Evolutionary conservation across 2,797 vertebrate genomes (phyloP).

Genomic region (Pampus argenteus): DNA sequence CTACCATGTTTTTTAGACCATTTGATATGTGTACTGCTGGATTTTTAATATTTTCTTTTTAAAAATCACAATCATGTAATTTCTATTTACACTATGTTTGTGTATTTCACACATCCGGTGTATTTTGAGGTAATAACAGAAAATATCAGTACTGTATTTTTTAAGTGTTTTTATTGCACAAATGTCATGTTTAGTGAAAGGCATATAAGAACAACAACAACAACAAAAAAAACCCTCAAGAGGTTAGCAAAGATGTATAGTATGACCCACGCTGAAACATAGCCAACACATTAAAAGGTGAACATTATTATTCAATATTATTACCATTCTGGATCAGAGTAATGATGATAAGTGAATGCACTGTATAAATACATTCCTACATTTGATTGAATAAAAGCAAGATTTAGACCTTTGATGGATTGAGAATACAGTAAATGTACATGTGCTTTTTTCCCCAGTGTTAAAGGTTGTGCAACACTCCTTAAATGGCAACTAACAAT

Average conservation of each 20-base stretch:
- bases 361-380: constrained; percentile 7
- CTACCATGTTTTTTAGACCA: constrained; percentile 4
- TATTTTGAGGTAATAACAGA: constrained; percentile 28
- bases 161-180: constrained; percentile 81
- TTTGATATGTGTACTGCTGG: constrained; percentile 11
- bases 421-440: constrained; percentile 7
- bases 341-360: constrained; percentile 17
- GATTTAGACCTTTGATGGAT: not conserved
- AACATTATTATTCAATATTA: constrained; percentile 40
- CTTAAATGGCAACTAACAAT: not conserved
- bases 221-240: constrained; percentile 22
- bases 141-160: constrained; percentile 40
- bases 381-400: constrained; percentile 23
- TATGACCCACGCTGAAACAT: constrained; percentile 43
- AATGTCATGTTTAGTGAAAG: constrained; percentile 73
- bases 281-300: constrained; percentile 34
- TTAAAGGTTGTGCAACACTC: constrained; percentile 44
- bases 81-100: constrained; percentile 25
- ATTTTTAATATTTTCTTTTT: constrained; percentile 18
- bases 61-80: constrained; percentile 27
- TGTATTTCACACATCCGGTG: constrained; percentile 39
- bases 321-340: constrained; percentile 5
- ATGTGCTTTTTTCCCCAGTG: not conserved
- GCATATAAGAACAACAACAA: constrained; percentile 11
- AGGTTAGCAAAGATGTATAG: constrained; percentile 28